Base-by-base conservation (phyloP, 64 coral and sea anemone species). In the Porites australiensis region DNA sequence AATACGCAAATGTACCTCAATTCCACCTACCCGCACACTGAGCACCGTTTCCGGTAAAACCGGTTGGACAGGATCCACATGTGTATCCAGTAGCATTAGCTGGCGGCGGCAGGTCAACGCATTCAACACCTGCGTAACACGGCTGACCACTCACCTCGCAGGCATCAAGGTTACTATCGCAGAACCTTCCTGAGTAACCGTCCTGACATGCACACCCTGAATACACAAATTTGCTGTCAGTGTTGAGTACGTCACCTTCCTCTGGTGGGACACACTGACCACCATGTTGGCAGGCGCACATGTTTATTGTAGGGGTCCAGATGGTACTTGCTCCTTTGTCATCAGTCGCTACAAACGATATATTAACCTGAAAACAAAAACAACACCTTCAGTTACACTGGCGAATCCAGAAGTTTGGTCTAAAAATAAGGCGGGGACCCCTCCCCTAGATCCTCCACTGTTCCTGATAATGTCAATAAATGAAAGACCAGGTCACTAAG, bases 41-140 rank as follows among this genome's bases (percentile, higher is more conserved):
- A 4, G 78, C 78, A 13, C 89, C 89, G 60, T 84, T 72, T 44
- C 89, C 79, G 4, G 89, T 60, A 72, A 70, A 72, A 21, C 89
- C 79, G 51, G 77, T 18, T 19, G 89, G 89, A 82, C 89, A 91
- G 0, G 89, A 66, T 63, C 89, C 89, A 50, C 89, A 91, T 48
- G 14, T 68, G 53, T 91, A 91, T 61, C 89, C 89, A 4, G 50
- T 72, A n/a, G 58, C 69, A 74, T 91, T 91, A 19, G 89, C 89
- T n/a, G 89, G 89, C 5, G 89, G 21, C 11, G 89, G 79, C 16
- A 82, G 59, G 46, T 91, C 89, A 22, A 44, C 74, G 71, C 89
- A 91, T 19, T 74, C 6, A 51, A 91, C 89, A 44, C 89, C 89
- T 21, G 89, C 21, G 27, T 91, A 91, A 75, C 89, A 91, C 46